phyloP scores from a whole-genome alignment of 2,113 vertebrate species.

The Chascanopsetta lugubris region DNA sequence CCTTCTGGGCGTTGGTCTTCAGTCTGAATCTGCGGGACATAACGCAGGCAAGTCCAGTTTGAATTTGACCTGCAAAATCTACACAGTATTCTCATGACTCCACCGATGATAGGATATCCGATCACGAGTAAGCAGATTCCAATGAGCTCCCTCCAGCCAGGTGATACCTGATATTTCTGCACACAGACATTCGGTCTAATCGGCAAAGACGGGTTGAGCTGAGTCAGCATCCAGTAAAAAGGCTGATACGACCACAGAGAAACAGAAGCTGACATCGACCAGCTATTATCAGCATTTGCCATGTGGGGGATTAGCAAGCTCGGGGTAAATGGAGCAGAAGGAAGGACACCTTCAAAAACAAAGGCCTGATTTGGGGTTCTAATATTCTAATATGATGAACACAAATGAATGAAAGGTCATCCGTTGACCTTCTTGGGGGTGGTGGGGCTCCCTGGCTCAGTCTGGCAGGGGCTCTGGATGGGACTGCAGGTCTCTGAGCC shows the following conservation, averaged over 20 bases:
- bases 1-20: constrained; percentile 48
- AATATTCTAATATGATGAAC: no score
- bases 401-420: background rate
- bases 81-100: no score
- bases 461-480: constrained; percentile 64
- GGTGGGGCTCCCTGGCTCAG: constrained; percentile 67
- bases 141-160: constrained; percentile 33
- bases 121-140: no score
- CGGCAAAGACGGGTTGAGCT: constrained; percentile 36
- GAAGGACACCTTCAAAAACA: constrained; percentile 12
- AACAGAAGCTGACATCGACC: constrained; percentile 22
- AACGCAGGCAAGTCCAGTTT: fast-evolving
- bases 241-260: background rate
- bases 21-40: constrained; percentile 41
- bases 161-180: constrained; percentile 47
- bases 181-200: constrained; percentile 24
- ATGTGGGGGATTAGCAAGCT: constrained; percentile 12
- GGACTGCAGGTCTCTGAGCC: constrained; percentile 50
- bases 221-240: constrained; percentile 20
- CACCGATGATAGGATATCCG: no score
- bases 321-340: background rate
- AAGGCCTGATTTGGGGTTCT: no score
- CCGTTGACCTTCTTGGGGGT: constrained; percentile 63
- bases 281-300: constrained; percentile 17
- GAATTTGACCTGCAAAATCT: no score